phyloP scores from a whole-genome alignment of 2,888 invertebrate genomes.

The Hanleya hanleyi region DNA sequence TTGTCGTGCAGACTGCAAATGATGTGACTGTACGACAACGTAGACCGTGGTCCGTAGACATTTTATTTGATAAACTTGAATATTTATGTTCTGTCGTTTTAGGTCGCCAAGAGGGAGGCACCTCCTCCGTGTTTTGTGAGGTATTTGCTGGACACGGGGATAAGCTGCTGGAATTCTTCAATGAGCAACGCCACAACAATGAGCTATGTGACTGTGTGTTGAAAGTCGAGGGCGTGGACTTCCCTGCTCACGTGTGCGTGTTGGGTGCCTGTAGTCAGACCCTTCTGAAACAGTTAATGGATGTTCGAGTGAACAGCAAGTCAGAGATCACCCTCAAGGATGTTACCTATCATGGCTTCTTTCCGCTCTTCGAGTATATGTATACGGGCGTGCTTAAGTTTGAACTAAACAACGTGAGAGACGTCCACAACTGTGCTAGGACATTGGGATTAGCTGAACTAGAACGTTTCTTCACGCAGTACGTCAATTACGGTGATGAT shows the following conservation, averaged over 20 bases:
- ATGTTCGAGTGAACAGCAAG: neutral
- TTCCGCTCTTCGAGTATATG: conserved; percentile 33
- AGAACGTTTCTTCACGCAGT: neutral
- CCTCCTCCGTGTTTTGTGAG: neutral
- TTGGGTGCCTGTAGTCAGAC: neutral
- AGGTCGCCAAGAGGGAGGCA: neutral
- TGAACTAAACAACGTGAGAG: conserved; percentile 18
- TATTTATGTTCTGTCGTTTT: too few relatives aligned
- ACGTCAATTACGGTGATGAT: neutral
- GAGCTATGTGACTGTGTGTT: conserved; percentile 2
- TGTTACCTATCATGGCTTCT: neutral
- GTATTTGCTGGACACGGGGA: neutral
- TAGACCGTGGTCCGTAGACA: too few relatives aligned
- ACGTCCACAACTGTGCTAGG: conserved; percentile 30
- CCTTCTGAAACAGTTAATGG: neutral
- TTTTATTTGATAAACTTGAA: too few relatives aligned
- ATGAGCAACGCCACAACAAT: neutral
- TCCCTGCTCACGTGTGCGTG: neutral
- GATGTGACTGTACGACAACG: too few relatives aligned
- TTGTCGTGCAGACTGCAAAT: too few relatives aligned
- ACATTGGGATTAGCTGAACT: conserved; percentile 25
- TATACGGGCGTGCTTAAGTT: conserved; percentile 36
- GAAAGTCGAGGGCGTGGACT: neutral
- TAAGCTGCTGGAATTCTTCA: neutral
- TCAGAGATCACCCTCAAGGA: neutral